Conservation (phyloP, 2,888 invertebrate species). For the Epinotia nisella region DNA sequence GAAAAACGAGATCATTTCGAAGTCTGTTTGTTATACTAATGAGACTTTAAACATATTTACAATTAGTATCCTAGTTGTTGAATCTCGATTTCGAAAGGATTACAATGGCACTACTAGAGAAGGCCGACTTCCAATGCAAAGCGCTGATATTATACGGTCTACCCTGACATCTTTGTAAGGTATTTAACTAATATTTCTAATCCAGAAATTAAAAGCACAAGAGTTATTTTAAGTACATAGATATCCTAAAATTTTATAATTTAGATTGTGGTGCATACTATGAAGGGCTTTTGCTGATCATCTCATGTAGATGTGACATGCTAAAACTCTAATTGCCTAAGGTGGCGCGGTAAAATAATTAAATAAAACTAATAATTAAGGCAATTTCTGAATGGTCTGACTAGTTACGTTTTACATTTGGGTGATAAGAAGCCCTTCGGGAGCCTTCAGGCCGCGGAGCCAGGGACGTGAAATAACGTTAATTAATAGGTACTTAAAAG, state of each 20-base stretch:
- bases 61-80: constrained; percentile 37
- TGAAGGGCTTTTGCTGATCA: constrained; percentile 39
- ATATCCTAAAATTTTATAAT: constrained; percentile 49
- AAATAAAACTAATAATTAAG: constrained; percentile 29
- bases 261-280: constrained; percentile 39
- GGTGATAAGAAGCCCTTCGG: constrained; percentile 30
- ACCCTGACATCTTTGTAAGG: constrained; percentile 35
- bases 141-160: constrained; percentile 33
- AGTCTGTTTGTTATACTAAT: constrained; percentile 67
- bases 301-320: constrained; percentile 16
- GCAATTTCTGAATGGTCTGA: constrained; percentile 24
- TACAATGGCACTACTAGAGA: constrained; percentile 65
- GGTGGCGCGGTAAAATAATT: constrained; percentile 7
- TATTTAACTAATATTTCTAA: constrained; percentile 35
- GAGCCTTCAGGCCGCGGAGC: constrained; percentile 10
- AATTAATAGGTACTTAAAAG: constrained; percentile 29
- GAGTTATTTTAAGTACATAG: constrained; percentile 54
- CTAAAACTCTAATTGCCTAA: constrained; percentile 16
- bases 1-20: constrained; percentile 72
- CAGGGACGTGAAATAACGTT: constrained; percentile 18
- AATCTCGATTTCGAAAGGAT: constrained; percentile 42
- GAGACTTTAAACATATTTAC: constrained; percentile 44
- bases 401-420: constrained; percentile 18
- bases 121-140: constrained; percentile 37
- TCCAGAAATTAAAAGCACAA: constrained; percentile 39